Conservation (phyloP, 2,888 invertebrate species). For the Orthonychiurus folsomi region DNA sequence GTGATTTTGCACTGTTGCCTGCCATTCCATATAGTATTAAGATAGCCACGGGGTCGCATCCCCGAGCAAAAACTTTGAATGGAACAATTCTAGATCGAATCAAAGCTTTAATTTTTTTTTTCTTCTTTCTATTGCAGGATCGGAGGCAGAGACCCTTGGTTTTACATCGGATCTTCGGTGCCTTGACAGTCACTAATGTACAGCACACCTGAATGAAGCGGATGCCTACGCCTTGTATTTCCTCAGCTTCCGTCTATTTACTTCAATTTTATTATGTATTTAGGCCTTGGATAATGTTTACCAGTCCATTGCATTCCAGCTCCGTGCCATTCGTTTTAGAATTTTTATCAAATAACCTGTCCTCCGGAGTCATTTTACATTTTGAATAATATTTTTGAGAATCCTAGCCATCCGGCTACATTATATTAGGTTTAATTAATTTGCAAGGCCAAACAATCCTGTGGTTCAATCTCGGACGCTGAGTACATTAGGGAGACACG, state of each 20-base stretch:
- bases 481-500: too few relatives aligned
- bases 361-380: too few relatives aligned
- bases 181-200: neutral
- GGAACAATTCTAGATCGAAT: neutral
- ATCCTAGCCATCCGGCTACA: too few relatives aligned
- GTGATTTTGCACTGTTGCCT: neutral
- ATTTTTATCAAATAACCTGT: too few relatives aligned
- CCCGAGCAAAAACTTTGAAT: neutral
- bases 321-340: too few relatives aligned
- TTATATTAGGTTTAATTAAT: too few relatives aligned
- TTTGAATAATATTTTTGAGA: too few relatives aligned
- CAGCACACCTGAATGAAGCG: neutral
- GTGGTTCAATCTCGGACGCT: neutral
- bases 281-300: neutral
- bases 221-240: too few relatives aligned
- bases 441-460: neutral
- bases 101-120: neutral
- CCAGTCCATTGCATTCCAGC: neutral
- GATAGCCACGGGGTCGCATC: neutral
- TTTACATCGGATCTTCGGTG: neutral
- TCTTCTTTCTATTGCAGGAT: neutral
- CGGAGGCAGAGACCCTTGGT: neutral
- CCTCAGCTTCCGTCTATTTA: too few relatives aligned
- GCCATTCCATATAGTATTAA: neutral
- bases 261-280: neutral